These are phyloP conservation scores for Apodemia zela DNA, from an alignment of 2,888 invertebrate genomes.

Conservation along the genomic window DNA sequence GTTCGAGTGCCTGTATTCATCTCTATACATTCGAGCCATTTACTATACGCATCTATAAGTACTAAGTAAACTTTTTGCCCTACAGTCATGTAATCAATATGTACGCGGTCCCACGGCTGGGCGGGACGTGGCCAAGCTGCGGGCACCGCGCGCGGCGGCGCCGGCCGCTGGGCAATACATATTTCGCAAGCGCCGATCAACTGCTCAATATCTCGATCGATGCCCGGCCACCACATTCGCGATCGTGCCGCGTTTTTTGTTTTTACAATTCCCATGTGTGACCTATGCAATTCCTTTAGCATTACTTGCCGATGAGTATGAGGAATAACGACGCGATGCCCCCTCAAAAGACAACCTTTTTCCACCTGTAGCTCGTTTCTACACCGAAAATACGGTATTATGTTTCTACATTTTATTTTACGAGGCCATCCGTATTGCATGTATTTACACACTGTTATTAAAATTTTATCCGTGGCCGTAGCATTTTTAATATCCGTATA, in stretches of 20 bases:
- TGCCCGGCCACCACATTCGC: too few relatives aligned
- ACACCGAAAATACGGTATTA: slow-evolving; percentile 26
- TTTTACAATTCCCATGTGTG: too few relatives aligned
- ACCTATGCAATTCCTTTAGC: slow-evolving; percentile 32
- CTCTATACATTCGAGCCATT: slow-evolving; percentile 31
- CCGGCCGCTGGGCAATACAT: slow-evolving; percentile 25
- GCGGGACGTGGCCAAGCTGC: slow-evolving; percentile 25
- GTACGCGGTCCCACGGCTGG: slow-evolving; percentile 27
- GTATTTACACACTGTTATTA: slow-evolving; percentile 22
- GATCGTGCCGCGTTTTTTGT: slow-evolving; percentile 31
- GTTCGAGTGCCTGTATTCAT: neutral
- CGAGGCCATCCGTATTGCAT: slow-evolving; percentile 29
- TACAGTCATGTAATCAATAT: slow-evolving; percentile 33
- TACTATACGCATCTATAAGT: slow-evolving; percentile 30
- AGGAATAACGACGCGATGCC: slow-evolving; percentile 30
- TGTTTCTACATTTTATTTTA: slow-evolving; percentile 19
- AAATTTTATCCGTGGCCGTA: slow-evolving; percentile 24
- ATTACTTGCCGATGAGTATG: slow-evolving; percentile 24
- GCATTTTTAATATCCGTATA: slow-evolving; percentile 20
- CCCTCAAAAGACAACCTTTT: slow-evolving; percentile 28
- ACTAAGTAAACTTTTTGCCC: slow-evolving; percentile 27
- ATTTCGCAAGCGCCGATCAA: slow-evolving; percentile 25
- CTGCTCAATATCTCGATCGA: slow-evolving; percentile 29
- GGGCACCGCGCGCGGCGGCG: slow-evolving; percentile 25
- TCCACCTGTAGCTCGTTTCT: slow-evolving; percentile 24